Evolutionary conservation across 2,797 vertebrate species (phyloP).

Genomic region (Diplodus sargus): DNA sequence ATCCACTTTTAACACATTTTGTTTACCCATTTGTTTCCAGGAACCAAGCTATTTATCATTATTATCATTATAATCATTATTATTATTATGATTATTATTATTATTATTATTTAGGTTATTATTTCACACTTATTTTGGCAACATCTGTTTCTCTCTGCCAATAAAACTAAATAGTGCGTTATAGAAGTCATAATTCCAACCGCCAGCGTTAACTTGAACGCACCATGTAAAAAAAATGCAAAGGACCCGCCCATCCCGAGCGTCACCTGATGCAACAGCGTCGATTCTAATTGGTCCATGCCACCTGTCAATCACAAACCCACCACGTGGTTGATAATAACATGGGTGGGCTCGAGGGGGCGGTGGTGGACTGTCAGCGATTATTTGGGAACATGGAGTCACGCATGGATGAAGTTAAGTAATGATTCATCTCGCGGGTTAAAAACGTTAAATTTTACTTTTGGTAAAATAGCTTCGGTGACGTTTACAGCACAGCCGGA

Average conservation of each 20-base stretch:
- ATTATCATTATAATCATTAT: too few relatives aligned
- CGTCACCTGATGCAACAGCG: conserved; percentile 14
- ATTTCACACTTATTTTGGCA: too few relatives aligned
- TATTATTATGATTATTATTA: too few relatives aligned
- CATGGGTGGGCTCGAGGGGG: conserved; percentile 63
- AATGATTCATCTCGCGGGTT: conserved; percentile 22
- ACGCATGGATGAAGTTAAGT: not conserved
- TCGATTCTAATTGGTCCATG: conserved; percentile 25
- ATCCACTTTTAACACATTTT: too few relatives aligned
- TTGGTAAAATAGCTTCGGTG: not conserved
- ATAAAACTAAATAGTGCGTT: too few relatives aligned
- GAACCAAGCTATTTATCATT: too few relatives aligned
- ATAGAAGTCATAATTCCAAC: not conserved
- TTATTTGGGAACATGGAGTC: conserved; percentile 1
- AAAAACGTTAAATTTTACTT: conserved; percentile 29
- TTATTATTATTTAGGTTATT: too few relatives aligned
- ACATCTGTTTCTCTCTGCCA: too few relatives aligned
- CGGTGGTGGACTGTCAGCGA: conserved; percentile 49
- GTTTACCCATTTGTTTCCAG: too few relatives aligned
- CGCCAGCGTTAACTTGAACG: fast-evolving
- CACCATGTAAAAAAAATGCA: fast-evolving
- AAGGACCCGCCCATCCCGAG: not conserved
- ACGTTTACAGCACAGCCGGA: not conserved
- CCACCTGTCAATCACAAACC: conserved; percentile 53
- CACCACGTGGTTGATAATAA: conserved; percentile 68